A percentile compares a stretch with the other conserved stretches of the same genome.
These are phyloP conservation scores for Sthenelais limicola DNA, from an alignment of 2,888 invertebrate genomes.

Conservation along the genomic window DNA sequence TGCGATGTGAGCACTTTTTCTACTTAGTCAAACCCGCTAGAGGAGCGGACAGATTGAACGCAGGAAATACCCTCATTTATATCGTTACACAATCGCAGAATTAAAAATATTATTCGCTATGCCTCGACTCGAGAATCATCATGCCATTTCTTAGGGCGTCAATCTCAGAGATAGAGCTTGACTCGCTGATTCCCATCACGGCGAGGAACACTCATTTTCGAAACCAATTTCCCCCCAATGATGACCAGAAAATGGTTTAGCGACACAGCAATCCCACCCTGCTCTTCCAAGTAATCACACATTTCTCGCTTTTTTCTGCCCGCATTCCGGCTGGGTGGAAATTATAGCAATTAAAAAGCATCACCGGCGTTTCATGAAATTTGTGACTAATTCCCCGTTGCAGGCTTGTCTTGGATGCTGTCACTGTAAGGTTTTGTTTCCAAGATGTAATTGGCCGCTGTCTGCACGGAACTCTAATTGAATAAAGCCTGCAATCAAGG, in stretches of 20 bases:
- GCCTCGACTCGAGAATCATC: too few species aligned
- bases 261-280: conserved; percentile 5
- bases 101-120: too few species aligned
- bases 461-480: conserved; percentile 5
- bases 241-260: not conserved
- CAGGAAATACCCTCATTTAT: too few species aligned
- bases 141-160: too few species aligned
- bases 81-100: too few species aligned
- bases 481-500: conserved; percentile 30
- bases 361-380: conserved; percentile 34
- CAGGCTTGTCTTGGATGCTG: not conserved
- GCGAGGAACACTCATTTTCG: conserved; percentile 22
- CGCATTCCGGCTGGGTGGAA: not conserved
- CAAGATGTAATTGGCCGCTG: conserved; percentile 15
- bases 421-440: conserved; percentile 6
- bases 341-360: conserved; percentile 34
- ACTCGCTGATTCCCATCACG: too few species aligned
- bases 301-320: not conserved
- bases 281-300: conserved; percentile 10
- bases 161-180: too few species aligned
- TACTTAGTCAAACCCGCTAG: too few species aligned
- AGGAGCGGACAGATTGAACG: too few species aligned
- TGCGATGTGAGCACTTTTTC: too few species aligned
- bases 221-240: conserved; percentile 24
- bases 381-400: conserved; percentile 9